A percentile compares a stretch with the other conserved stretches of the same genome.
Conservation (phyloP, 2,113 vertebrate genomes). For the Herpetotheres cachinnans region DNA sequence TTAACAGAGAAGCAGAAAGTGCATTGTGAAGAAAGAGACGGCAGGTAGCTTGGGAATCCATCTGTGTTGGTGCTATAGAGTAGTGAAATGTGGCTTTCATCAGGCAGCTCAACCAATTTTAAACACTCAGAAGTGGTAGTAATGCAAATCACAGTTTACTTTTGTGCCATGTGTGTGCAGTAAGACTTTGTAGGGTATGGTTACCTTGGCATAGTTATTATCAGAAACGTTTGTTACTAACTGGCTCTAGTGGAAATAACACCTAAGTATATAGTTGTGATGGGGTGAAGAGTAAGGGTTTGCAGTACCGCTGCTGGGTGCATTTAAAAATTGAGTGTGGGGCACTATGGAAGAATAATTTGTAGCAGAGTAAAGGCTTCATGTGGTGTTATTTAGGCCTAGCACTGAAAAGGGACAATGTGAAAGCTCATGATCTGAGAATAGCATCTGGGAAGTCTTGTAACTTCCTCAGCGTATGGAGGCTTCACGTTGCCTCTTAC, state of each 20-base stretch:
- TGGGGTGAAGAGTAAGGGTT: neutral
- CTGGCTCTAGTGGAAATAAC: neutral
- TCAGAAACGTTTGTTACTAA: neutral
- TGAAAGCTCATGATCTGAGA: neutral
- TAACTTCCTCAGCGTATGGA: neutral
- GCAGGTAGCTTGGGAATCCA: neutral
- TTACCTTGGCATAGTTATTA: neutral
- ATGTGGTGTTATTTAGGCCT: neutral
- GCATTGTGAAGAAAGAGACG: neutral
- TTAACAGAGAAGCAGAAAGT: neutral
- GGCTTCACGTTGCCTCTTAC: neutral
- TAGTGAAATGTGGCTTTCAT: neutral
- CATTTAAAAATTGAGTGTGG: neutral
- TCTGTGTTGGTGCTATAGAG: fast-evolving
- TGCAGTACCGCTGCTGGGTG: neutral
- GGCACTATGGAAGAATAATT: neutral
- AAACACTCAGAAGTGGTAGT: neutral
- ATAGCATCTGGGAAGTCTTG: neutral
- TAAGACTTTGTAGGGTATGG: neutral
- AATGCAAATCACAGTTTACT: neutral
- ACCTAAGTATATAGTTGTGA: neutral
- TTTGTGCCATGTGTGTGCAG: neutral
- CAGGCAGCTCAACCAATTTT: neutral
- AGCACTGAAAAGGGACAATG: neutral
- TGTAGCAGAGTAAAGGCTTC: neutral